Conservation (phyloP, 2,113 vertebrate genomes). For the Neoarius graeffei region DNA sequence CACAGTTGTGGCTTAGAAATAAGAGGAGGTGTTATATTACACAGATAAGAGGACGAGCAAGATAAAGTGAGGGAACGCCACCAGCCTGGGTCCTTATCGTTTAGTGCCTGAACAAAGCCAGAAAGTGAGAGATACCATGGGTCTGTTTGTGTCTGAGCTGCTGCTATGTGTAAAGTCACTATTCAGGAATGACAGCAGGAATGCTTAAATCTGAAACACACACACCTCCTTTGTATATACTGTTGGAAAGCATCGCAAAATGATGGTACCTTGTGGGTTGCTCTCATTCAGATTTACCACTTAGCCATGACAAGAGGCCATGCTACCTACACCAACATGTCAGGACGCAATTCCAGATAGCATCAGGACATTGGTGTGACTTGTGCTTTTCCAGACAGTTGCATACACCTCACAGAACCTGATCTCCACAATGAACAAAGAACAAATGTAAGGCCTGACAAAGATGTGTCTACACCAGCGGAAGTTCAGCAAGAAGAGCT, state of each 20-base stretch:
- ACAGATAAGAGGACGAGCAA: constrained; percentile 65
- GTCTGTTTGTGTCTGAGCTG: constrained; percentile 14
- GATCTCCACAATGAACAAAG: background rate
- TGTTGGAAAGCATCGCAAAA: too few species aligned
- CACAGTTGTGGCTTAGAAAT: constrained; percentile 55
- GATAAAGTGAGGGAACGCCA: constrained; percentile 65
- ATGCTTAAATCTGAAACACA: constrained; percentile 24
- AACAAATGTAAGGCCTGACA: background rate
- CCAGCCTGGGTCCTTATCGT: constrained; percentile 57
- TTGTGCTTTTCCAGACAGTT: background rate
- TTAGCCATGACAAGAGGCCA: constrained; percentile 25
- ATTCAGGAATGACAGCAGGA: constrained; percentile 48
- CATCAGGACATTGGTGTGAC: constrained; percentile 6
- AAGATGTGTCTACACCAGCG: background rate
- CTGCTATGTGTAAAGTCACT: constrained; percentile 40
- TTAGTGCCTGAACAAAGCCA: constrained; percentile 39
- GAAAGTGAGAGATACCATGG: constrained; percentile 4
- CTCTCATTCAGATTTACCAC: background rate
- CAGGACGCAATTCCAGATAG: constrained; percentile 45
- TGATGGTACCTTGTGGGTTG: background rate
- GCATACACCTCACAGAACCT: background rate
- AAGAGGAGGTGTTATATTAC: constrained; percentile 66
- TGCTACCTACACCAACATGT: constrained; percentile 21
- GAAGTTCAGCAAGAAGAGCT: background rate
- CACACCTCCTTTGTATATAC: background rate